phyloP scores from a whole-genome alignment of 2,888 invertebrate genomes.

The Elegia similella region DNA sequence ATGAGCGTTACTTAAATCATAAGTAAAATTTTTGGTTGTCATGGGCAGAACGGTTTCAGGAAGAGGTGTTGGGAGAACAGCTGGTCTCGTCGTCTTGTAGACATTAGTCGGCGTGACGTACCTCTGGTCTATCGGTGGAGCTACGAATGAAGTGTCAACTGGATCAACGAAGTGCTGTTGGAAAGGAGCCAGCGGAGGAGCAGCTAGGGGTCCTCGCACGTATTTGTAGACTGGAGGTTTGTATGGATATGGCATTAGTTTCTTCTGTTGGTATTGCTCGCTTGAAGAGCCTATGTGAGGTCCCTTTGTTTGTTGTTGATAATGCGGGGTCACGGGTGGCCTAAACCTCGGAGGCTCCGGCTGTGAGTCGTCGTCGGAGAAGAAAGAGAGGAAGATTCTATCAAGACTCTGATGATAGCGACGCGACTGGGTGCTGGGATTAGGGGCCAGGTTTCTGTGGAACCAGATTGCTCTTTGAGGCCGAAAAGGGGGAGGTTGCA shows the following conservation, averaged over 20 bases:
- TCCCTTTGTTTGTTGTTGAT: conserved; percentile 51
- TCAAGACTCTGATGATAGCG: conserved; percentile 53
- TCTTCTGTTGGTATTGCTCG: conserved; percentile 54
- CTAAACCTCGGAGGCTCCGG: conserved; percentile 46
- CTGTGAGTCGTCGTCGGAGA: conserved; percentile 57
- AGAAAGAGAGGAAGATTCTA: conserved; percentile 65
- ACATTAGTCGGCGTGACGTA: conserved; percentile 43
- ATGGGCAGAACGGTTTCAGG: conserved; percentile 25
- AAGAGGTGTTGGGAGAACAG: conserved; percentile 56
- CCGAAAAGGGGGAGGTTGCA: conserved; percentile 19
- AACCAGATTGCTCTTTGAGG: conserved; percentile 59
- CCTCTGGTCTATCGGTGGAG: conserved; percentile 45
- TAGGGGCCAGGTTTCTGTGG: conserved; percentile 61
- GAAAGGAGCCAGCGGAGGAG: conserved; percentile 38
- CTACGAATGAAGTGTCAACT: conserved; percentile 34
- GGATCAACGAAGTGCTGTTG: conserved; percentile 49
- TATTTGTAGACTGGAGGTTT: conserved; percentile 52
- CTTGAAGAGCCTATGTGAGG: conserved; percentile 46
- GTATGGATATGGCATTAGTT: conserved; percentile 48
- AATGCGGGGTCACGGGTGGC: conserved; percentile 34
- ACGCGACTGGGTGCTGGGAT: conserved; percentile 40
- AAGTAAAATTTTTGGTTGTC: conserved; percentile 40
- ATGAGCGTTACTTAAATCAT: conserved; percentile 38
- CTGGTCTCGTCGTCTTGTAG: conserved; percentile 56
- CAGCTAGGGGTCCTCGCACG: conserved; percentile 45